A percentile compares a stretch with the other conserved stretches of the same genome.
Evolutionary conservation across 2,797 vertebrate species (phyloP).

Genomic region (Chelmon rostratus): DNA sequence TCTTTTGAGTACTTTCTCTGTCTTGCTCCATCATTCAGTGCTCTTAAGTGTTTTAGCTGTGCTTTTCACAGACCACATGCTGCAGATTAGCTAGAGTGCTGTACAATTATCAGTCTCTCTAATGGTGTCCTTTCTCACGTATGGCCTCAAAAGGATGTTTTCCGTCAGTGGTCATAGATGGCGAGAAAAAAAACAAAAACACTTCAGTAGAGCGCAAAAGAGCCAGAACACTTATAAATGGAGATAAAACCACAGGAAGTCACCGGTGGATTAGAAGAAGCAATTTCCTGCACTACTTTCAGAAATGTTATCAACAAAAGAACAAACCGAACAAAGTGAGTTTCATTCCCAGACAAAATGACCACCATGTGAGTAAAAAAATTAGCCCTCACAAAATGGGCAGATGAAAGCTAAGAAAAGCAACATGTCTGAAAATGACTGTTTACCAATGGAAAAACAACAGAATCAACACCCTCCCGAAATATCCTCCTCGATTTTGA

Average conservation of each 20-base stretch:
- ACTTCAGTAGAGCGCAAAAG: slow-evolving; percentile 47
- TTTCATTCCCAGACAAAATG: slow-evolving; percentile 29
- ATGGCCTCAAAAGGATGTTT: slow-evolving; percentile 72
- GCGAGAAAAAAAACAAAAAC: background rate
- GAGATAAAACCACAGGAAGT: slow-evolving; percentile 62
- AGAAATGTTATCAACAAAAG: slow-evolving; percentile 48
- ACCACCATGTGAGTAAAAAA: background rate
- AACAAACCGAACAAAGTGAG: slow-evolving; percentile 42
- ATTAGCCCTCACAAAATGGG: slow-evolving; percentile 7
- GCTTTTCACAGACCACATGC: slow-evolving; percentile 66
- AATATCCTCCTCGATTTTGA: slow-evolving; percentile 19
- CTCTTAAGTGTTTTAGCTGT: slow-evolving; percentile 60
- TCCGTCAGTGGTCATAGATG: slow-evolving; percentile 57
- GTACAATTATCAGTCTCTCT: slow-evolving; percentile 74
- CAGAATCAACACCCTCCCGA: background rate
- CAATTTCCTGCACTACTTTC: slow-evolving; percentile 52
- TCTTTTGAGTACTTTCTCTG: background rate
- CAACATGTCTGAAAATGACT: slow-evolving; percentile 4
- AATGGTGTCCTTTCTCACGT: slow-evolving; percentile 71
- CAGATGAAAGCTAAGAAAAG: slow-evolving; percentile 15
- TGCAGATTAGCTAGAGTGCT: slow-evolving; percentile 72
- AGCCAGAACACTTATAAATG: slow-evolving; percentile 47
- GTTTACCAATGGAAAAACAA: slow-evolving; percentile 15
- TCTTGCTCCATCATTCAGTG: slow-evolving; percentile 41
- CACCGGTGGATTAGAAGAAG: slow-evolving; percentile 55